phyloP scores from a whole-genome alignment of 2,113 vertebrate species.

The Cavia porcellus region DNA sequence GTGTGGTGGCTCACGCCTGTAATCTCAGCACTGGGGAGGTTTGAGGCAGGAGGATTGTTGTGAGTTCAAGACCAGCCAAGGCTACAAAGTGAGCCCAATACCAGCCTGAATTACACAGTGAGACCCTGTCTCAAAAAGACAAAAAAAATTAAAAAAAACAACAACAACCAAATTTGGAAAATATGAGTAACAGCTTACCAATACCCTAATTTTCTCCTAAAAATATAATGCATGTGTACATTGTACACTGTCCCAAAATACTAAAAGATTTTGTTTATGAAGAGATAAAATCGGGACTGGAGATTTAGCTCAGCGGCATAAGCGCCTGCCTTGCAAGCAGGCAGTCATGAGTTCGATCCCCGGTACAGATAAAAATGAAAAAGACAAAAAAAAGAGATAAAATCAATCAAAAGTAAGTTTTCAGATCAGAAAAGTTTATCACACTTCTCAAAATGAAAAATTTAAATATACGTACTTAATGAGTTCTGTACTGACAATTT shows the following conservation, averaged over 20 bases:
- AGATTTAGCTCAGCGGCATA: no score
- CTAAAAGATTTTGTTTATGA: not conserved
- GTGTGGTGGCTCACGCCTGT: no score
- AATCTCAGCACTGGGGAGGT: no score
- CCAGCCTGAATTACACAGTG: no score
- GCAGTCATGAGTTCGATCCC: no score
- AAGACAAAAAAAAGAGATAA: not conserved
- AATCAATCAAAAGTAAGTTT: not conserved
- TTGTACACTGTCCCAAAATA: not conserved
- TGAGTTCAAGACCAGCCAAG: no score
- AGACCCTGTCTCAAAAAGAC: no score
- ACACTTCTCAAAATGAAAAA: conserved; percentile 26
- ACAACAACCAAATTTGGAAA: conserved; percentile 24
- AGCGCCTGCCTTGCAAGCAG: no score
- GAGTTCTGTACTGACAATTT: not conserved
- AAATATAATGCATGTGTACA: not conserved
- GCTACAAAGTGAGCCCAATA: no score
- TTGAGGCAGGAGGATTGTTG: no score
- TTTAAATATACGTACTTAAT: conserved; percentile 25
- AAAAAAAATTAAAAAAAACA: no score
- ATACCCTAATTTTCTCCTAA: conserved; percentile 28
- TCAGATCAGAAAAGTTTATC: conserved; percentile 1
- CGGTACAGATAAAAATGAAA: no score
- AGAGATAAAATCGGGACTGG: not conserved
- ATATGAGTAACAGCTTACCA: not conserved